phyloP scores from a whole-genome alignment of 1,140 invertebrate genomes.

The Dinoponera quadriceps region DNA sequence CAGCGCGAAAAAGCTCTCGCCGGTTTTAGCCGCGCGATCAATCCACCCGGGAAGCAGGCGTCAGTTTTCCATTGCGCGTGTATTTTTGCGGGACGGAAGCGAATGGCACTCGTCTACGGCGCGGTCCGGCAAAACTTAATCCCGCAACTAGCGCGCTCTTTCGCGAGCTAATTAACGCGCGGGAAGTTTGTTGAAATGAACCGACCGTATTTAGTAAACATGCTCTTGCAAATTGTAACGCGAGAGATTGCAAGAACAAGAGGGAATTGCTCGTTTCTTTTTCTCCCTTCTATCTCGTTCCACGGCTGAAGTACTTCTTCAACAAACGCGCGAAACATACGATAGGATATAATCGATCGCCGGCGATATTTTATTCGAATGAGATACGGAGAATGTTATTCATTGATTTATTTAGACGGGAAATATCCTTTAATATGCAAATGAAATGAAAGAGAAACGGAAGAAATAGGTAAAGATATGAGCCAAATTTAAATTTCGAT shows the following conservation, averaged over 20 bases:
- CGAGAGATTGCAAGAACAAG: constrained; percentile 1
- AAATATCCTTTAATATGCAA: too few species aligned
- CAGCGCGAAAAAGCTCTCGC: too few species aligned
- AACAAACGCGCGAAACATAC: neutral
- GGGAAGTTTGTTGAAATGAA: constrained; percentile 25
- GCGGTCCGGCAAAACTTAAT: constrained; percentile 13
- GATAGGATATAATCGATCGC: neutral
- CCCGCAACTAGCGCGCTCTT: constrained; percentile 42
- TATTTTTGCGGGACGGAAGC: constrained; percentile 1
- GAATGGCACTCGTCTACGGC: neutral
- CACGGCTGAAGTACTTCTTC: neutral
- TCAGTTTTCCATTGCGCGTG: constrained; percentile 3
- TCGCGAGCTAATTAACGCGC: constrained; percentile 43
- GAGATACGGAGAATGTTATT: too few species aligned
- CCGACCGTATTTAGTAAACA: constrained; percentile 18
- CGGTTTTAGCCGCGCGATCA: too few species aligned
- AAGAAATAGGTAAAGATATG: too few species aligned
- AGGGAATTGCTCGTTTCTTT: neutral
- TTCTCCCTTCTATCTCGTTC: neutral
- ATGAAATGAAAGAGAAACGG: too few species aligned
- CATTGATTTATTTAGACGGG: too few species aligned
- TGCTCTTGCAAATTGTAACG: constrained; percentile 12
- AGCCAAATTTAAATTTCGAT: too few species aligned
- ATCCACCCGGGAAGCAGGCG: neutral
- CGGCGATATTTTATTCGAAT: too few species aligned